Conservation (phyloP, 2,113 vertebrate species). For the Pycnonotus jocosus region DNA sequence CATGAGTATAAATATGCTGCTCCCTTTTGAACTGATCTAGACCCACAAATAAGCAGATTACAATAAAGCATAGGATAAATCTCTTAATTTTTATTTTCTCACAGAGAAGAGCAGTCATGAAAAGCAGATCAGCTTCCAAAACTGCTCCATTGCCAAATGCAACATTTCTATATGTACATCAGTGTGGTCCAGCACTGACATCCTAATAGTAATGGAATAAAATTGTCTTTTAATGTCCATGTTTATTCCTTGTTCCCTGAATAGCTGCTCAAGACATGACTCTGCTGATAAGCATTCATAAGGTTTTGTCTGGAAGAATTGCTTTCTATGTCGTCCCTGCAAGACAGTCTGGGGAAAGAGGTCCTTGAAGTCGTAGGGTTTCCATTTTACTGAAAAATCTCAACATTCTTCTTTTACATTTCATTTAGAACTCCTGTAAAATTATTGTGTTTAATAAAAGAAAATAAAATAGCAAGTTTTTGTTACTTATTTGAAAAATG, state of each 20-base stretch:
- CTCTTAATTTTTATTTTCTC: not conserved
- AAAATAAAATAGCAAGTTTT: not conserved
- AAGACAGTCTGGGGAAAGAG: not conserved
- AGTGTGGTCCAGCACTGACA: not conserved
- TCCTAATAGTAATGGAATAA: not conserved
- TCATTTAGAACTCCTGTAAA: not conserved
- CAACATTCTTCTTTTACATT: not conserved
- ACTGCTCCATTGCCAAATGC: not conserved
- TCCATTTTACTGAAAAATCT: not conserved
- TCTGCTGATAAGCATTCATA: not conserved
- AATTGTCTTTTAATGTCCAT: not conserved
- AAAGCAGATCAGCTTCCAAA: constrained; percentile 12
- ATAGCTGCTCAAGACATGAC: not conserved
- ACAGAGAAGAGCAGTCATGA: not conserved
- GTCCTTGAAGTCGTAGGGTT: not conserved
- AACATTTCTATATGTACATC: not conserved
- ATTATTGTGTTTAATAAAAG: not conserved
- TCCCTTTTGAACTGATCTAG: not conserved
- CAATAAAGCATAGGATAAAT: not conserved
- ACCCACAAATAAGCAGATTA: constrained; percentile 1
- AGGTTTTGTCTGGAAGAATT: not conserved
- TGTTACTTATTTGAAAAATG: not conserved
- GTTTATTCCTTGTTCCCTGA: not conserved
- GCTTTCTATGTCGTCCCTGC: not conserved
- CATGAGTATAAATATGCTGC: not conserved